Evolutionary conservation across 2,888 invertebrate genomes (phyloP), one percentile per base, ranked within the genome.

Genomic region (Eupeodes luniger): DNA sequence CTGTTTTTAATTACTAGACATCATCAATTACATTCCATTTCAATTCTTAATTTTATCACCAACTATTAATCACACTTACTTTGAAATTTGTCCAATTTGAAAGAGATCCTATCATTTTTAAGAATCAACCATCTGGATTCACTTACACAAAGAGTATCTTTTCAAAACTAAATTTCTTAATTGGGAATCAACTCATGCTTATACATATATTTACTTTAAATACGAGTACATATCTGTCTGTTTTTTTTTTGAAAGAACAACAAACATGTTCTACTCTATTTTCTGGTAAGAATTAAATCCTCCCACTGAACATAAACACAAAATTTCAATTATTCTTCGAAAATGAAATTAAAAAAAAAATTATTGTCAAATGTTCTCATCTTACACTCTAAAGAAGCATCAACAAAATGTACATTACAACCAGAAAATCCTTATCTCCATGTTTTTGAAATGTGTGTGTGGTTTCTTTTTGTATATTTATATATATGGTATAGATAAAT

Each of bases 281-380:
- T 83, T 72, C 44, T 40, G n/a, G 16, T 40, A 70, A 57, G 61
- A 27, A 70, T 19, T 70, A 67, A 47, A 74, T 69, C 51, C 47
- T 69, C 67, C 84, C 74, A 44, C 67, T 19, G 53, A 76, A 59
- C 51, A 57, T 74, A 77, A 79, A 88, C 88, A 88, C 66, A 85
- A 74, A 85, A 88, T 81, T 85, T 81, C 81, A 88, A 88, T 88
- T 85, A 88, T 85, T 81, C 85, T 88, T 53, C 84, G 19, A 66
- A 86, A 72, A 76, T 59, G 57, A 66, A 53, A 62, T 27, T 9
- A 5, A 74, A 36, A 66, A 49, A 47, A 53, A 69, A 66, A n/a
- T 27, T 27, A 27, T 27, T 62, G 72, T 66, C 51, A 72, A 59
- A 59, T 59, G 34, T 59, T 76, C 86, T 86, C 86, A 57, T 72